Base-by-base conservation (phyloP, 2,888 invertebrate genomes). In the Sipunculus nudus region DNA sequence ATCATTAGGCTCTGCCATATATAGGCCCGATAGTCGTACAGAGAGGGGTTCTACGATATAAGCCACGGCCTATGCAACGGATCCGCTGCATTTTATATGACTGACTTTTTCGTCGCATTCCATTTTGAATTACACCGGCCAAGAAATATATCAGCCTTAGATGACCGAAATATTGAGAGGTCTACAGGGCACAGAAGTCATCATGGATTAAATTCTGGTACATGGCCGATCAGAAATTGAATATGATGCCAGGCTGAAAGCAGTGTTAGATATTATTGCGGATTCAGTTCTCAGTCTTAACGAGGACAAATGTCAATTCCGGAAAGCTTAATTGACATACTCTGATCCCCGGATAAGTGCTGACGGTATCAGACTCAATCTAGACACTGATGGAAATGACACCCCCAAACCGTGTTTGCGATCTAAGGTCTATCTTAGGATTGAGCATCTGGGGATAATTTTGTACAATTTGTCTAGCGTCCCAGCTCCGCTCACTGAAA, bases 391-490 rank as follows among this genome's bases (percentile, higher is more conserved):
- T 19, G 10, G 19, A 61, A 13, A 52, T 66, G 21, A 41, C 49
- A 35, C 45, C 46, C 5, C 72, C 68, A 19, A 40, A 43, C 16
- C 58, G 68, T 35, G 60, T 61, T 4, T 58, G 43, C 8, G 67
- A 67, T 40, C 41, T 72, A 29, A 45, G 61, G 41, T 35, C 56
- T 19, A 25, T 65, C 6, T 21, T 70, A 6, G 70, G 70, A 8
- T 68, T 72, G 66, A 72, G 43, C 68, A 67, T 35, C 45, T 70
- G 2, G 64, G 57, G 6, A 38, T 58, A 16, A 70, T 65, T 31
- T 8, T 69, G 4, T 47, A 45, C 29, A 54, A 68, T 28, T 16
- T 73, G 49, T 61, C 72, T n/a, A 39, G 56, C 6, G 45, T 57
- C 3, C 59, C 47, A 32, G 59, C 65, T 21, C 70, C 71, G 1